Evolutionary conservation across 1,140 invertebrate genomes (phyloP), one percentile per base, ranked within the genome.

Genomic region (Drosophila azteca): DNA sequence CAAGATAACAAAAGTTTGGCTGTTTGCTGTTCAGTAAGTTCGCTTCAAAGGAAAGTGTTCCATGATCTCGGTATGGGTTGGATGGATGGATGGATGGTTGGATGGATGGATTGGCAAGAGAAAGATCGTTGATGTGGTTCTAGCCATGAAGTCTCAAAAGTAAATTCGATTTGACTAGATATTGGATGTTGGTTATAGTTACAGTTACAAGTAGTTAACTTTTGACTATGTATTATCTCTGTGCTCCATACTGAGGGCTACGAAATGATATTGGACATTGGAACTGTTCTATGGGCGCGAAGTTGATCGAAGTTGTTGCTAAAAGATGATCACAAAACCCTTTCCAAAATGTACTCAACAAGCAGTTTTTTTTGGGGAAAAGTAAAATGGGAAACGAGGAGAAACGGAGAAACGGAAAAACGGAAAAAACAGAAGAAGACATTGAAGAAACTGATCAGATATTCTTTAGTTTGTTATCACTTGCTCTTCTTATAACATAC

Each of bases 401-500:
- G 15, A 11, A 26, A 26, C 5, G 31, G 46, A 20, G 46, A 69
- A 52, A 61, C 44, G 17, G 57, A 29, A 31, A 15, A 31, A 9
- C 29, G 29, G 46, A 8, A 63, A 77, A 77, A 77, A 81, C 58
- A 41, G 52, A 61, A 49, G 50, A 58, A 58, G 49, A 73, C 64
- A 74, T 74, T 79, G 55, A 74, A 83, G 71, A 73, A 79, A 64
- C 45, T 73, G 58, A 58, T 76, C 48, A 75, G 68, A 74, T 50
- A 24, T 72, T 70, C 55, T 64, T 58, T 61, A 55, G 68, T 79
- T 88, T 67, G 66, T 82, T 87, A 87, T 87, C 83, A 88, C 83
- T 88, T 88, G 75, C 74, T 82, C 82, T 78, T 73, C 83, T 88
- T 88, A 88, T 73, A 77, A 88, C 65, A 60, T 88, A 88, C 45